phyloP scores from a whole-genome alignment of 37 sponge, comb jelly and placozoan species.

The Haliclona indistincta region DNA sequence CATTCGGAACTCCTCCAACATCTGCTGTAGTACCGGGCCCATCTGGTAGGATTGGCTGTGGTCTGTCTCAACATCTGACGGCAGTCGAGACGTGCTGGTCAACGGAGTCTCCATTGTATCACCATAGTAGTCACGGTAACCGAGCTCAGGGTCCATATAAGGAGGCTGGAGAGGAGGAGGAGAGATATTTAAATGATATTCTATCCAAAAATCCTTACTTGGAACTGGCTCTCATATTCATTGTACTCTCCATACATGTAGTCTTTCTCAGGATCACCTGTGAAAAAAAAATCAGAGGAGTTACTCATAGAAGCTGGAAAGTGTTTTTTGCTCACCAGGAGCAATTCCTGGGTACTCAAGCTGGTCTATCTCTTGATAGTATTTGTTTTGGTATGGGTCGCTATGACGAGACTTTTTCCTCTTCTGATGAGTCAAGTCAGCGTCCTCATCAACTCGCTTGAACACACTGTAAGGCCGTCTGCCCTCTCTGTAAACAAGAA shows the following conservation, averaged over 20 bases:
- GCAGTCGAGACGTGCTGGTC: too few species aligned
- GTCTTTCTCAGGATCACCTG: conserved; percentile 18
- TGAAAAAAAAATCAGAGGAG: background rate
- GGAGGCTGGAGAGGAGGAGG: background rate
- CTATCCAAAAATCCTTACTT: background rate
- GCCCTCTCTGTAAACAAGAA: background rate
- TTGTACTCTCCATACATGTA: conserved; percentile 25
- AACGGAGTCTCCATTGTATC: too few species aligned
- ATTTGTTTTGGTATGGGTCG: conserved; percentile 8
- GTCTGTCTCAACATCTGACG: too few species aligned
- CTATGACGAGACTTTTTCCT: conserved; percentile 4
- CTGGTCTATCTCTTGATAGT: conserved; percentile 17
- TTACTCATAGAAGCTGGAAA: background rate
- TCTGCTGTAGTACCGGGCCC: conserved; percentile 47
- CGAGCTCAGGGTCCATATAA: background rate
- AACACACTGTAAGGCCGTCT: background rate
- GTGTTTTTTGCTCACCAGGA: conserved; percentile 4
- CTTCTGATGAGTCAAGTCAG: background rate
- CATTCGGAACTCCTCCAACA: conserved; percentile 46
- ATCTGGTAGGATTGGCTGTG: too few species aligned
- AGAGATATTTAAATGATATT: background rate
- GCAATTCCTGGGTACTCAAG: conserved; percentile 28
- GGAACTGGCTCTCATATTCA: background rate
- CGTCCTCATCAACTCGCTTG: conserved; percentile 1
- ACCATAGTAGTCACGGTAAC: too few species aligned